phyloP scores from a whole-genome alignment of 1,140 invertebrate species.

The Bombus sylvicola region DNA sequence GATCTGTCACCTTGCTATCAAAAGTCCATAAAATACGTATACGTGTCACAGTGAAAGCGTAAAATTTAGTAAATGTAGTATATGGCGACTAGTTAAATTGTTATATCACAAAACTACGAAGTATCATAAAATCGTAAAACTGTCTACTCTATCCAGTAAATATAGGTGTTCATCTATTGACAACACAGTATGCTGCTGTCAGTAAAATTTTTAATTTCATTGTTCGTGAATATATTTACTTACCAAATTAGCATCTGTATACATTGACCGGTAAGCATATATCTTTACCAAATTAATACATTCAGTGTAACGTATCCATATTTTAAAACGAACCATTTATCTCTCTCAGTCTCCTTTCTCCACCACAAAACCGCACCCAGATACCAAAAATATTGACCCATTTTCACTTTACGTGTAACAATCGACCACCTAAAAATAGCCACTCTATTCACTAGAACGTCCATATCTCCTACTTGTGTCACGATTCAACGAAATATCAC shows the following conservation, averaged over 20 bases:
- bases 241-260: background rate
- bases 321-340: background rate
- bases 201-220: too few relatives aligned
- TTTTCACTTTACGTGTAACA: background rate
- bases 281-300: too few relatives aligned
- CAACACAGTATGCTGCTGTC: too few relatives aligned
- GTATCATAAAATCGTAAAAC: too few relatives aligned
- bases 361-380: background rate
- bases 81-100: too few relatives aligned
- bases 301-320: background rate
- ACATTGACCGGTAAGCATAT: background rate
- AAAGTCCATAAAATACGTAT: background rate
- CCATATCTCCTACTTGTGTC: background rate
- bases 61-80: too few relatives aligned
- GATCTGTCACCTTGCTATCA: background rate
- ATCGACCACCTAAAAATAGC: constrained; percentile 13
- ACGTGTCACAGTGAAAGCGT: too few relatives aligned
- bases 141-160: too few relatives aligned
- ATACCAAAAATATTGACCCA: background rate
- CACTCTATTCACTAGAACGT: background rate
- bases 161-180: too few relatives aligned
- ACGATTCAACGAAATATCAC: background rate
- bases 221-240: too few relatives aligned
- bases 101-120: too few relatives aligned
- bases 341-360: background rate